Evolutionary conservation across 2,888 invertebrate species (phyloP), one percentile per base, ranked within the genome.

Genomic region (Sphaeridia pumilis): DNA sequence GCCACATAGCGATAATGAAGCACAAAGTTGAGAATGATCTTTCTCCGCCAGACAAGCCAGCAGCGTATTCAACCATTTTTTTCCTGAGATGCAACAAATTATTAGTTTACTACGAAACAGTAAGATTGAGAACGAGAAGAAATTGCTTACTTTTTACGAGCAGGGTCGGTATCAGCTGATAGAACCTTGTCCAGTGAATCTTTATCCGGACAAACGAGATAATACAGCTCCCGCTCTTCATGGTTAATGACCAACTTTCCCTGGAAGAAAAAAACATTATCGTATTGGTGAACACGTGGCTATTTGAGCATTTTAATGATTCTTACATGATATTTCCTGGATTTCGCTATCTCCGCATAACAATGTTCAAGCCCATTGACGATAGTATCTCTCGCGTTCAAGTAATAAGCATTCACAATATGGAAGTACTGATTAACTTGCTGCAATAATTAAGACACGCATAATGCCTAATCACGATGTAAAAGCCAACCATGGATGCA

Each of bases 1-100:
- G 84, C 97, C 97, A 97, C 34, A 97, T 76, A 27, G 94, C 80
- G 72, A 94, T 80, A 60, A 97, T 79, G 70, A 95, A 87, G 28
- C 90, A 87, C 10, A 94, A 86, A 0, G 94, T 95, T n/a, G 90
- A 83, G 73, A 86, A 97, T 2, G 92, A 92, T 52, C 92, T 78
- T 74, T 98, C 97, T 4, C 97, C 97, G 35, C 97, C 97, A 0
- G 93, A 94, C 58, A 97, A 75, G 1, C 65, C 62, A 2, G 45
- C 35, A 5, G 48, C 49, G 25, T 54, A 57, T 21, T 57, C 57
- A 10, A 38, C 22, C 48, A 56, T 42, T 36, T 41, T 41, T 5
- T 28, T 44, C 25, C 55, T 55, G 34, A 7, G n/a, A 34, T 27
- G n/a, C 5, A 27, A n/a, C 4, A 43, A 43, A 44, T 10, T 2